These are phyloP conservation scores for Drosophila nigromelanica DNA, from an alignment of 1,140 invertebrate genomes.

Conservation along the genomic window DNA sequence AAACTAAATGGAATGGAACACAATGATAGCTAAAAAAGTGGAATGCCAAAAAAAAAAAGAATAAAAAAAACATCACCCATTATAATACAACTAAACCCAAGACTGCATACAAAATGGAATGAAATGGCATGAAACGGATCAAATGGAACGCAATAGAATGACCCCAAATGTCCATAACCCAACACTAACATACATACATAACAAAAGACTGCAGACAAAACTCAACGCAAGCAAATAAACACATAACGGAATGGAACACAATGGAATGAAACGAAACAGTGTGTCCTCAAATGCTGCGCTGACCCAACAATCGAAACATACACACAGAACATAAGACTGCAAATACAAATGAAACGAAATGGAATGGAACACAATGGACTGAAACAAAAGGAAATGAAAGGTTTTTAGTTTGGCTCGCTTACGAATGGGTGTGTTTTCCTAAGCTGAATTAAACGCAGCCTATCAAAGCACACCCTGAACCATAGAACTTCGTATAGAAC, in stretches of 20 bases:
- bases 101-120: not conserved
- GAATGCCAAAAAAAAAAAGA: not conserved
- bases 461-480: too few species aligned
- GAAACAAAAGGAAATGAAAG: conserved; percentile 1
- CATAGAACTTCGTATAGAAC: too few species aligned
- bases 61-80: not conserved
- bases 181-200: not conserved
- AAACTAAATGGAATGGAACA: not conserved
- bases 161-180: not conserved
- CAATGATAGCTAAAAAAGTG: not conserved
- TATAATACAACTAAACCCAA: not conserved
- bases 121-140: not conserved
- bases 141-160: not conserved
- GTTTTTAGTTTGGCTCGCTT: not conserved
- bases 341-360: not conserved
- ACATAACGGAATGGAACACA: not conserved
- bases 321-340: not conserved
- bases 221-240: too few species aligned
- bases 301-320: not conserved
- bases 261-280: not conserved
- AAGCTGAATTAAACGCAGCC: too few species aligned
- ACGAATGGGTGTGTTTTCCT: not conserved
- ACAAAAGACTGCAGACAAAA: conserved; percentile 13
- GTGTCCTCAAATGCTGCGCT: not conserved
- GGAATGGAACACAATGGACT: not conserved